Conservation (phyloP, 2,113 vertebrate genomes). For the Dicentrarchus labrax region DNA sequence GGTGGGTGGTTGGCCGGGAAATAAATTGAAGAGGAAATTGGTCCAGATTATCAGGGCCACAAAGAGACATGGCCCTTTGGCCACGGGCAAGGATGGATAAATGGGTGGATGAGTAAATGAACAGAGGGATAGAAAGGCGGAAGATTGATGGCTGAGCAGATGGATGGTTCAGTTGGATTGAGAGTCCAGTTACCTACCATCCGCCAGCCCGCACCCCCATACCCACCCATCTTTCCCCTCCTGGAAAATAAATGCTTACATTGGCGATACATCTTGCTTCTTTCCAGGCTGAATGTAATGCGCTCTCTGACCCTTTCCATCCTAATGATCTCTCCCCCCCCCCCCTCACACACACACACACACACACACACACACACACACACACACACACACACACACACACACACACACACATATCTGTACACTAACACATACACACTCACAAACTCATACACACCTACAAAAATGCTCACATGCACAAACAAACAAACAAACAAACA, state of each 20-base stretch:
- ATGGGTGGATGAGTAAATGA: conserved; percentile 78
- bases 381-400: conserved; percentile 15
- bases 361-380: conserved; percentile 60
- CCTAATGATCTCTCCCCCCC: conserved; percentile 62
- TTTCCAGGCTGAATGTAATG: conserved; percentile 27
- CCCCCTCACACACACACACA: conserved; percentile 5
- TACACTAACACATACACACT: conserved; percentile 23
- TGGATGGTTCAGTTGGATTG: conserved; percentile 62
- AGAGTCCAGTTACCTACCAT: conserved; percentile 44
- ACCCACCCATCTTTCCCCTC: conserved; percentile 27
- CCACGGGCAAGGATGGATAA: conserved; percentile 73
- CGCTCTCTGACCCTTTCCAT: conserved; percentile 47
- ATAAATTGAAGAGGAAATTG: conserved; percentile 85
- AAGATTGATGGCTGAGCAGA: conserved; percentile 78
- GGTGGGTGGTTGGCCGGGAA: conserved; percentile 81
- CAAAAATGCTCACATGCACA: conserved; percentile 44
- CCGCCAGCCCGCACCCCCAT: not conserved
- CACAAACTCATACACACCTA: conserved; percentile 34
- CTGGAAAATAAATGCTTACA: conserved; percentile 65
- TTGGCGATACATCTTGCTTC: conserved; percentile 37
- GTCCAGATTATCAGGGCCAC: conserved; percentile 82
- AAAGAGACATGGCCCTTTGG: conserved; percentile 78
- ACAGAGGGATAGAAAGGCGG: conserved; percentile 45
- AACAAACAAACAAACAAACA: conserved; percentile 63
- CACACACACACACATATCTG: conserved; percentile 57